Conservation (phyloP, 2,888 invertebrate species). For the Embidobia sp. region DNA sequence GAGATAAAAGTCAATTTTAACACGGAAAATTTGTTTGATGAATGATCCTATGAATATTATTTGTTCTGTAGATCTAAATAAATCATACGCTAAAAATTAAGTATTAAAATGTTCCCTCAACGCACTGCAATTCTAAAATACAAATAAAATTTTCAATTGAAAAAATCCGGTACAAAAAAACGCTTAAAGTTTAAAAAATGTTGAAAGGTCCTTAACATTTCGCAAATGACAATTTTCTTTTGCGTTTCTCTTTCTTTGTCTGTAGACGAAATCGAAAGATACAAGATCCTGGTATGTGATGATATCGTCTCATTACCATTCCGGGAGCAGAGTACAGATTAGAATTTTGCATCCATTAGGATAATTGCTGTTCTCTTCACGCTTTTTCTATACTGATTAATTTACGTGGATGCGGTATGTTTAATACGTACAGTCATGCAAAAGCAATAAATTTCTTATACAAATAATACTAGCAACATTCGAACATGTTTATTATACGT, state of each 20-base stretch:
- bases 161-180: too few relatives aligned
- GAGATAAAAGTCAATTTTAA: too few relatives aligned
- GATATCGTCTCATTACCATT: constrained; percentile 82
- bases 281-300: constrained; percentile 81
- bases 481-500: too few relatives aligned
- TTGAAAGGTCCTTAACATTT: constrained; percentile 34
- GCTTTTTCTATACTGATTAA: constrained; percentile 67
- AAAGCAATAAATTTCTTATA: not conserved
- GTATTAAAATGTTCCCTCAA: too few relatives aligned
- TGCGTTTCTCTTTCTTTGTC: constrained; percentile 30
- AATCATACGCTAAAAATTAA: too few relatives aligned
- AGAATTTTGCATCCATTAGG: constrained; percentile 82
- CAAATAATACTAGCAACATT: too few relatives aligned
- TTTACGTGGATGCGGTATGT: constrained; percentile 68
- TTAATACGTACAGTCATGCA: constrained; percentile 62
- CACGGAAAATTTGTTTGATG: too few relatives aligned
- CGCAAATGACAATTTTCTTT: constrained; percentile 30
- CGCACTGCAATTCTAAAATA: too few relatives aligned
- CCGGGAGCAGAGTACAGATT: constrained; percentile 77
- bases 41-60: too few relatives aligned
- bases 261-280: constrained; percentile 68
- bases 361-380: constrained; percentile 79
- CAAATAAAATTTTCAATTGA: too few relatives aligned
- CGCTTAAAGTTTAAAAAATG: too few relatives aligned
- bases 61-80: too few relatives aligned